Evolutionary conservation across 2,113 vertebrate species (phyloP).

Genomic region (Istiophorus platypterus): DNA sequence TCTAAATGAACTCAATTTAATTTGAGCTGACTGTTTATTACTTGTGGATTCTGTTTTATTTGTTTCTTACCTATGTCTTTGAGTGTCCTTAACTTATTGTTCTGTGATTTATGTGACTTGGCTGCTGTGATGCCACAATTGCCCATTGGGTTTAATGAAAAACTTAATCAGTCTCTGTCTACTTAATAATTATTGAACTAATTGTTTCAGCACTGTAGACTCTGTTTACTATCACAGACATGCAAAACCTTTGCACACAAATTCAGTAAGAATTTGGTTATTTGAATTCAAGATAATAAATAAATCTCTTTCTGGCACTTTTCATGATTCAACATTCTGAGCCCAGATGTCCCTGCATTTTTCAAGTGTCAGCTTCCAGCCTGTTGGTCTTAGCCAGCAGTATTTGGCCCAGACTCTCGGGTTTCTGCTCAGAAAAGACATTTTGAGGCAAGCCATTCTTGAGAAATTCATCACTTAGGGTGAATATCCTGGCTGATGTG

Average conservation of each 20-base stretch:
- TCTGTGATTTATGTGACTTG: background rate
- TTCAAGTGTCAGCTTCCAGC: conserved; percentile 63
- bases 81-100: too few species aligned
- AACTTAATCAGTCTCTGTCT: background rate
- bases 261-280: background rate
- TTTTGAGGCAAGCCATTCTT: conserved; percentile 52
- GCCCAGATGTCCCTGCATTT: conserved; percentile 70
- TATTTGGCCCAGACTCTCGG: conserved; percentile 58
- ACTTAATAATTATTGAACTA: background rate
- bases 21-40: too few species aligned
- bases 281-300: conserved; percentile 42
- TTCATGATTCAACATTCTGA: conserved; percentile 41
- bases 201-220: conserved; percentile 9
- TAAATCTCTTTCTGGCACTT: conserved; percentile 30
- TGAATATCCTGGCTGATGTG: conserved; percentile 54
- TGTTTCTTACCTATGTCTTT: background rate
- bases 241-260: background rate
- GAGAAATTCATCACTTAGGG: conserved; percentile 72
- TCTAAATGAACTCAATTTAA: too few species aligned
- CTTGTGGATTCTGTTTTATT: background rate
- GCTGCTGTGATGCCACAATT: background rate
- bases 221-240: conserved; percentile 2
- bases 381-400: conserved; percentile 64
- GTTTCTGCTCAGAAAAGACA: conserved; percentile 68
- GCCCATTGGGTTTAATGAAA: background rate